Evolutionary conservation across 2,113 vertebrate species (phyloP).

Genomic region (Microcebus griseorufus): DNA sequence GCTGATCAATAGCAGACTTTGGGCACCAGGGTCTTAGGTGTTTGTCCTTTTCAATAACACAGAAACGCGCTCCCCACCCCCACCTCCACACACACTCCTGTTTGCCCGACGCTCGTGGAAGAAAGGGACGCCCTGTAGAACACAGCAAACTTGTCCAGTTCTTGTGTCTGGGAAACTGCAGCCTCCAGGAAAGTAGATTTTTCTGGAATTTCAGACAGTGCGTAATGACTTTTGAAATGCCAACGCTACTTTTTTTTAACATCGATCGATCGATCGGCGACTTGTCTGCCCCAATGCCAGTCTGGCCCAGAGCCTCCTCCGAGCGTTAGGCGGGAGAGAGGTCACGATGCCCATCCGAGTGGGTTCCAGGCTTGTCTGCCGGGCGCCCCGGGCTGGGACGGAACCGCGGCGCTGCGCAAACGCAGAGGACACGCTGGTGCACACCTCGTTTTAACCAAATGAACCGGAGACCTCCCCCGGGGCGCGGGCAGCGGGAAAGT

Average conservation of each 20-base stretch:
- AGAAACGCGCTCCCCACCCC: neutral
- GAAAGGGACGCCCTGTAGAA: neutral
- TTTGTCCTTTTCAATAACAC: neutral
- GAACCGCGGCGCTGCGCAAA: neutral
- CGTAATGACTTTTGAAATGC: slow-evolving; percentile 76
- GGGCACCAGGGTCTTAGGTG: neutral
- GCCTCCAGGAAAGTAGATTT: neutral
- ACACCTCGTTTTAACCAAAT: slow-evolving; percentile 23
- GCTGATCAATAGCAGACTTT: rapidly evolving
- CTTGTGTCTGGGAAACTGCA: neutral
- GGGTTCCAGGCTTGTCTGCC: slow-evolving; percentile 45
- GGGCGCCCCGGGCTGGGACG: neutral
- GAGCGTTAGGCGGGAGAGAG: neutral
- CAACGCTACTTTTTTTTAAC: slow-evolving; percentile 78
- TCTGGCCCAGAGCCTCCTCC: slow-evolving; percentile 58
- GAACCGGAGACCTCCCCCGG: neutral
- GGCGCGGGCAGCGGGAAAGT: slow-evolving; percentile 30
- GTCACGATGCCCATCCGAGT: slow-evolving; percentile 54
- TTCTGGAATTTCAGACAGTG: neutral
- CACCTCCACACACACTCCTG: rapidly evolving
- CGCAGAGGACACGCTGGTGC: slow-evolving; percentile 39
- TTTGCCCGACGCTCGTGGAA: neutral
- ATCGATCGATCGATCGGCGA: slow-evolving; percentile 72
- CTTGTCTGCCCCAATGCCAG: slow-evolving; percentile 73
- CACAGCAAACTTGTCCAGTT: neutral